phyloP scores from a whole-genome alignment of 2,797 vertebrate genomes.

The Salmo trutta region DNA sequence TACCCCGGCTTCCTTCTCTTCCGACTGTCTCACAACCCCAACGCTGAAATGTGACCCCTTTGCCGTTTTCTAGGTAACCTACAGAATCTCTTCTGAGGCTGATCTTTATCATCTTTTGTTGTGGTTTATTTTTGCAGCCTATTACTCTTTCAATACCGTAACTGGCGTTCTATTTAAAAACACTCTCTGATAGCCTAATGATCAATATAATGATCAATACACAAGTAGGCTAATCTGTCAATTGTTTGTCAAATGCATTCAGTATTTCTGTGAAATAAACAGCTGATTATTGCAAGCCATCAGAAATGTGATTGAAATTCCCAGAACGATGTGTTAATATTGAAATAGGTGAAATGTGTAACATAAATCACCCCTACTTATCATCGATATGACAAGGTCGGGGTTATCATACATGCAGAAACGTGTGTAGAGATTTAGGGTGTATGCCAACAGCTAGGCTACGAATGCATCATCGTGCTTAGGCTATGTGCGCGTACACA shows the following conservation, averaged over 20 bases:
- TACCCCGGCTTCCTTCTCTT: background rate
- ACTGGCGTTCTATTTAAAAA: background rate
- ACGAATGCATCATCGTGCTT: background rate
- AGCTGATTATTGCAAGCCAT: background rate
- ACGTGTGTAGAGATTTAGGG: background rate
- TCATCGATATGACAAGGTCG: slow-evolving; percentile 1
- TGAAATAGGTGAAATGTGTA: background rate
- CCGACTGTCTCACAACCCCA: background rate
- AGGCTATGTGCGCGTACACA: background rate
- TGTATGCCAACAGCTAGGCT: background rate
- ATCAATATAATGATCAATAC: background rate
- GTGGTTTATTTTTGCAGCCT: slow-evolving; percentile 4
- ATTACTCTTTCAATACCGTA: background rate
- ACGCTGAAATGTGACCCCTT: slow-evolving; percentile 2
- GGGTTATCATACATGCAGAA: background rate
- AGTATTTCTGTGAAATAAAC: background rate
- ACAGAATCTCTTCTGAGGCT: slow-evolving; percentile 5
- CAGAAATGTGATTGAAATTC: background rate
- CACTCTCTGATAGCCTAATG: background rate
- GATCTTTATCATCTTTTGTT: slow-evolving; percentile 1
- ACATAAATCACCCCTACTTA: background rate
- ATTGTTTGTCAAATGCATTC: background rate
- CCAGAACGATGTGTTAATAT: background rate
- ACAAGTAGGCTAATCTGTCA: background rate
- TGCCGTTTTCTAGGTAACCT: slow-evolving; percentile 4